Evolutionary conservation across 1,140 invertebrate species (phyloP).

Genomic region (Carcinoscorpius rotundicauda): DNA sequence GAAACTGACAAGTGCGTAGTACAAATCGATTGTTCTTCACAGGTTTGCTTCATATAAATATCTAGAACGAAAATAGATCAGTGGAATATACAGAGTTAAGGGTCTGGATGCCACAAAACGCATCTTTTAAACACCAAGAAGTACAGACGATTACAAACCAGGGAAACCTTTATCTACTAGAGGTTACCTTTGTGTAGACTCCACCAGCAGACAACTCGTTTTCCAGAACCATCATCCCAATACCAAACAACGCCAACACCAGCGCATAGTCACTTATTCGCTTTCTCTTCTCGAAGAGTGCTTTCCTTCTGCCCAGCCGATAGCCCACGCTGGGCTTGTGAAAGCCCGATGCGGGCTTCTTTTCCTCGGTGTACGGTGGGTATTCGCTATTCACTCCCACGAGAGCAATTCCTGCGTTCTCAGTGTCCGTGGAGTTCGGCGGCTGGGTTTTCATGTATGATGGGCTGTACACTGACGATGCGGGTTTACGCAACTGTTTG

Average conservation of each 20-base stretch:
- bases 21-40: too few relatives aligned
- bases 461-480: conserved; percentile 10
- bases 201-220: conserved; percentile 93
- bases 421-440: conserved; percentile 40
- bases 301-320: conserved; percentile 87
- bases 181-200: conserved; percentile 79
- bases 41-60: too few relatives aligned
- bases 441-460: conserved; percentile 16
- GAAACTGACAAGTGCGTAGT: too few relatives aligned
- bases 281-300: conserved; percentile 93
- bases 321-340: conserved; percentile 96
- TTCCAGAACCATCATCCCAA: conserved; percentile 97
- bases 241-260: conserved; percentile 97
- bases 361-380: conserved; percentile 59
- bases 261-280: conserved; percentile 95
- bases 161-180: too few relatives aligned
- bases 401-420: conserved; percentile 57
- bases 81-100: too few relatives aligned
- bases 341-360: conserved; percentile 42
- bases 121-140: too few relatives aligned
- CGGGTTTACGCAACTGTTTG: conserved; percentile 20
- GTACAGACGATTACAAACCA: too few relatives aligned
- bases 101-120: too few relatives aligned
- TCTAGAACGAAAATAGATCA: too few relatives aligned
- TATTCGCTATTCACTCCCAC: conserved; percentile 75